A percentile compares a stretch with the other conserved stretches of the same genome.
Evolutionary conservation across 2,797 vertebrate genomes (phyloP).

Genomic region (Amblyopsis hoosieri): DNA sequence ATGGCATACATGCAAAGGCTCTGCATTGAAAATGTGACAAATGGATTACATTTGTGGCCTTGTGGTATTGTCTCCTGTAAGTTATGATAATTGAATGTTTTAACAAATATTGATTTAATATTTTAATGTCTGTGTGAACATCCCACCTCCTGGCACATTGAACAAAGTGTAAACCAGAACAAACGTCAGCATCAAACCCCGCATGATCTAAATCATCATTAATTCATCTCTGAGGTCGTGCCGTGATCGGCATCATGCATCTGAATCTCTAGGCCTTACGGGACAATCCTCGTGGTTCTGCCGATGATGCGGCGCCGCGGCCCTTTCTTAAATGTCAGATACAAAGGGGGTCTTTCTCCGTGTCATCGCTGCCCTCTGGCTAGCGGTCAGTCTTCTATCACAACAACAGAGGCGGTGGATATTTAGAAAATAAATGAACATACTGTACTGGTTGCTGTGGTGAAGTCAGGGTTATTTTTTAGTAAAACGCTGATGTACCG

Average conservation of each 20-base stretch:
- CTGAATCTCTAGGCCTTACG: slow-evolving; percentile 15
- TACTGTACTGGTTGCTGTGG: slow-evolving; percentile 22
- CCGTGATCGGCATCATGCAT: slow-evolving; percentile 9
- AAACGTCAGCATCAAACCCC: too few relatives aligned
- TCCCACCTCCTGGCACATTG: not conserved
- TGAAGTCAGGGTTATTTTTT: slow-evolving; percentile 14
- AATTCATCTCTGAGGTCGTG: slow-evolving; percentile 24
- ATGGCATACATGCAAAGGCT: not conserved
- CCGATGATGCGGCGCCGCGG: slow-evolving; percentile 30
- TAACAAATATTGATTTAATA: too few relatives aligned
- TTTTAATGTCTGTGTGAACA: too few relatives aligned
- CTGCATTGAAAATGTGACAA: not conserved
- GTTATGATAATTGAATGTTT: too few relatives aligned
- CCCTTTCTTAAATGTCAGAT: slow-evolving; percentile 41
- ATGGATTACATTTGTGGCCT: too few relatives aligned
- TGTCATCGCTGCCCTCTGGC: slow-evolving; percentile 47
- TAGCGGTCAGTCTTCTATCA: slow-evolving; percentile 33
- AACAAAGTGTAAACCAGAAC: too few relatives aligned
- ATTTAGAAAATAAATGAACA: not conserved
- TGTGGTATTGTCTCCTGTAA: too few relatives aligned
- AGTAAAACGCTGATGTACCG: not conserved
- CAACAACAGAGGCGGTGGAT: slow-evolving; percentile 4
- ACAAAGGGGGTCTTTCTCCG: slow-evolving; percentile 26
- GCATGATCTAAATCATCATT: slow-evolving; percentile 20
- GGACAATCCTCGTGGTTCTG: slow-evolving; percentile 37